Evolutionary conservation across 2,113 vertebrate species (phyloP).

Genomic region (Glaucidium brasilianum): DNA sequence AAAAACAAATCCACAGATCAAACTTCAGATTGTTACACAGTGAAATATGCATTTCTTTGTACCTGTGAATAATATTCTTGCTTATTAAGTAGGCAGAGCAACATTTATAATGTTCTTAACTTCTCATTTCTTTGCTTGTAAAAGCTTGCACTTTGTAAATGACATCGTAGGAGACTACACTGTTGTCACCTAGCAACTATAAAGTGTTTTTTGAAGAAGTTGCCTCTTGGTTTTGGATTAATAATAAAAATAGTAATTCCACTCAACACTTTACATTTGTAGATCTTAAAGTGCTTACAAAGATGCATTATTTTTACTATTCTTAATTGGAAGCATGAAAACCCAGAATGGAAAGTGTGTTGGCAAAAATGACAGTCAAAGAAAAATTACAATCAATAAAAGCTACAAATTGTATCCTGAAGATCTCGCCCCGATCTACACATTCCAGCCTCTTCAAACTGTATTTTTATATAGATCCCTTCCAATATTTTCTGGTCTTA

Average conservation of each 20-base stretch:
- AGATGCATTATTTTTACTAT: background rate
- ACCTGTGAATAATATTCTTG: background rate
- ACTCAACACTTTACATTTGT: background rate
- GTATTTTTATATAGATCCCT: background rate
- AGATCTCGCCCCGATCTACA: background rate
- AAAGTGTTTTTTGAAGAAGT: background rate
- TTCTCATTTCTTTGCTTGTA: slow-evolving; percentile 17
- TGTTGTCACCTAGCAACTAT: slow-evolving; percentile 41
- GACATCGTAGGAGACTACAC: background rate
- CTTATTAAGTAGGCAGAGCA: background rate
- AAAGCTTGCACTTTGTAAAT: slow-evolving; percentile 9
- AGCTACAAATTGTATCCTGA: background rate
- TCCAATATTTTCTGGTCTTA: background rate
- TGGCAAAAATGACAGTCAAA: background rate
- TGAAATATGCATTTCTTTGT: background rate
- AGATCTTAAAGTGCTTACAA: background rate
- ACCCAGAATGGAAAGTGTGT: background rate
- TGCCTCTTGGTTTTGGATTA: background rate
- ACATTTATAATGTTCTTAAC: background rate
- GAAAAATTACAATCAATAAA: background rate
- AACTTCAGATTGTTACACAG: background rate
- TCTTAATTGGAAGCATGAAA: background rate
- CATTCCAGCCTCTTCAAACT: background rate
- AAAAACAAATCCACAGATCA: background rate
- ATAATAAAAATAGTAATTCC: background rate